Evolutionary conservation across 2,113 vertebrate species (phyloP), one percentile per base, ranked within the genome.

Genomic region (Ceyx cyanopectus): DNA sequence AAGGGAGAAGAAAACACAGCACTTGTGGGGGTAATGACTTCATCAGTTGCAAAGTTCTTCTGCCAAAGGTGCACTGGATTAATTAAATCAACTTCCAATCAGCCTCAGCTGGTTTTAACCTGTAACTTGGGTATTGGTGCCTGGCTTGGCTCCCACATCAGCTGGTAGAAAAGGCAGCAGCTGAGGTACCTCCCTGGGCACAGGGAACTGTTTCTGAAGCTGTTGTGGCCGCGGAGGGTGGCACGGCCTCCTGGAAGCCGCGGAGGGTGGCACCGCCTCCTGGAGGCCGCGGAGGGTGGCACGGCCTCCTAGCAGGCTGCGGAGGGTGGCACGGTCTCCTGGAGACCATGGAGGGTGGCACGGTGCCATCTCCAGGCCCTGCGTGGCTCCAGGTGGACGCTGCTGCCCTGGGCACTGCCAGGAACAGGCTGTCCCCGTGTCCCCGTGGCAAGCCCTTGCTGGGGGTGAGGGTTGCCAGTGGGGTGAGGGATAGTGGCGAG

Each of bases 121-220:
- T 68, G 48, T 67, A 54, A 34, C 57, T 72, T 68, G 41, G 58
- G 6, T 54, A 5, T 48, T 46, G 24, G 70, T 75, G 22, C 5
- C 1, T 78, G 68, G 50, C 13, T 66, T 51, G 48, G 27, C 61
- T 92, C 48, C 65, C 14, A 7, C 16, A 19, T 37, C 20, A 74
- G 63, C 53, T 40, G 40, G 67, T 40, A 30, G 51, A 41, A 54
- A 46, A 23, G 11, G n/a, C 34, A 61, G 74, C 2, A 1, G 23
- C 19, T 74, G 9, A 1, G n/a, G 45, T 32, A 27, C 11, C 12
- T 76, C 24, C 50, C 21, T 22, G 40, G 32, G 40, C 13, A 17
- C 27, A 26, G 4, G 0, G 18, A 57, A 4, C 14, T 7, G 0
- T 34, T 72, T 75, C 53, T 78, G 65, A 24, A 1, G 0, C 0